Base-by-base conservation (phyloP, 1,140 invertebrate species). In the Drosophila oshimai region DNA sequence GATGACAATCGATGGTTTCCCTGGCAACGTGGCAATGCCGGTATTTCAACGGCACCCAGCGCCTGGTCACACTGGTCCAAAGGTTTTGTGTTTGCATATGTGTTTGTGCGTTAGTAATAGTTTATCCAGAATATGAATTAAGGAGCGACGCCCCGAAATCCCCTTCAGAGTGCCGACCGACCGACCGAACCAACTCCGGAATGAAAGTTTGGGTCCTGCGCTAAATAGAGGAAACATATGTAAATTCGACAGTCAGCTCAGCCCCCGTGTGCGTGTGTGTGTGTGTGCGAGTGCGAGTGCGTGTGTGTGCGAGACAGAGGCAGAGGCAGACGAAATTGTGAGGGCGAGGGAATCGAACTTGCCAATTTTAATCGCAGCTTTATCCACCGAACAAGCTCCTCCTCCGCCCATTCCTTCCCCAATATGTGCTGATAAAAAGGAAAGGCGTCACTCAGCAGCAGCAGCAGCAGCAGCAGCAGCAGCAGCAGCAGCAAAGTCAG, bases 81-180 rank as follows among this genome's bases (percentile, higher is more conserved):
- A 51, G 29, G 54, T 33, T 49, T 51, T 57, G 17, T 20, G 45
- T 76, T 76, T 78, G 46, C 64, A 42, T 57, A 54, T 68, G 70
- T 68, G 57, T 78, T 60, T 49, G 70, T 79, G 76, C 50, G 72
- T 81, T 81, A 81, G 78, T 73, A 83, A 81, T 81, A 81, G 78
- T 81, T 81, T 81, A 83, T 80, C 74, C 77, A 68, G 79, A 76
- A 81, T 57, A 72, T 67, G 71, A 65, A 72, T 76, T 60, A 65
- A 65, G 44, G 12, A 44, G 26, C 37, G 28, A 60, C 37, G 28
- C 26, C 34, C 61, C 33, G 6, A 49, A 26, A 58, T 26, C 20
- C 49, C 49, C 22, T 22, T 53, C n/a, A 37, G 15, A 12, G 34
- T 17, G 13, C 12, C 33, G 5, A 36, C n/a, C 9, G 13, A 22